phyloP scores from a whole-genome alignment of 2,888 invertebrate genomes.

The Heteromyza rotundicornis region DNA sequence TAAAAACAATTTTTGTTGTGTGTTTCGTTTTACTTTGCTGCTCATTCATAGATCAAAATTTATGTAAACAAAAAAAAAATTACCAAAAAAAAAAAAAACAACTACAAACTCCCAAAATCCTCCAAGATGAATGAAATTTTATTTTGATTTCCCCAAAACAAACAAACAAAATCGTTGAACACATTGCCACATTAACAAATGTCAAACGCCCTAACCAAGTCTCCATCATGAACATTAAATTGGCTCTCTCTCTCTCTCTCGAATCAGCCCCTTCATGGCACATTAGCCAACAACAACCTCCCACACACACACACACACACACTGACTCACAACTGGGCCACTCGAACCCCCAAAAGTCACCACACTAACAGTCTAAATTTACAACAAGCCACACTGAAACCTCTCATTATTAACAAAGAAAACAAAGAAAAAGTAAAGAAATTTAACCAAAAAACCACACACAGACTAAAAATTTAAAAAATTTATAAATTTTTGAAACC shows the following conservation, averaged over 20 bases:
- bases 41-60: constrained; percentile 39
- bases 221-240: neutral
- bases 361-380: neutral
- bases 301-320: constrained; percentile 30
- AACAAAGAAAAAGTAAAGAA: constrained; percentile 34
- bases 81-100: constrained; percentile 26
- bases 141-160: constrained; percentile 52
- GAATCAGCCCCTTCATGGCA: no score
- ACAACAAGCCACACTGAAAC: neutral
- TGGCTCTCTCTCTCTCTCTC: neutral
- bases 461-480: constrained; percentile 33
- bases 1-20: constrained; percentile 19
- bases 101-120: no score
- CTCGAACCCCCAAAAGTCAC: neutral
- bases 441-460: constrained; percentile 36
- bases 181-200: neutral
- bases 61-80: constrained; percentile 18
- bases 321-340: constrained; percentile 8
- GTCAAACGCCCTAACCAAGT: no score
- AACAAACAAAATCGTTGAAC: constrained; percentile 24
- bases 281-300: constrained; percentile 1
- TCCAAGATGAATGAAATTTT: constrained; percentile 56
- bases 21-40: constrained; percentile 49
- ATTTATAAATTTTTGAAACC: constrained; percentile 19
- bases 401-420: constrained; percentile 9